A percentile compares a stretch with the other conserved stretches of the same genome.
These are phyloP conservation scores for Drosophila dunni DNA, from an alignment of 1,140 invertebrate species.

Conservation along the genomic window DNA sequence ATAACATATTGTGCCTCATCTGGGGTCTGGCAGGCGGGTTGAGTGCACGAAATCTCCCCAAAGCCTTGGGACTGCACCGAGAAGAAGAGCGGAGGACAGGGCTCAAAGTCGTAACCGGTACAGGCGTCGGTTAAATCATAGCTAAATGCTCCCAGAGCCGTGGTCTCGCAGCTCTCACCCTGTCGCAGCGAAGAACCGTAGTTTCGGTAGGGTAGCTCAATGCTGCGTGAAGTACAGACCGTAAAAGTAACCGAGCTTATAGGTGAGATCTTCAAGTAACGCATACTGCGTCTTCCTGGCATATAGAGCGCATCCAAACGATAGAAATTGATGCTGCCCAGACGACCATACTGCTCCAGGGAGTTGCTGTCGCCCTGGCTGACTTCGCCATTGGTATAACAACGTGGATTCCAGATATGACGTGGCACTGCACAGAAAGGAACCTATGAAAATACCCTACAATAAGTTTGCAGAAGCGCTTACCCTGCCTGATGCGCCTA, in stretches of 20 bases:
- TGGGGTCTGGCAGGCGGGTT: constrained; percentile 87
- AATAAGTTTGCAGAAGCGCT: neutral
- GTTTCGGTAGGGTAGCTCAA: constrained; percentile 80
- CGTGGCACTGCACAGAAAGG: constrained; percentile 86
- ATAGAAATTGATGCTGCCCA: constrained; percentile 87
- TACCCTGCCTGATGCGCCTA: constrained; percentile 75
- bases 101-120: constrained; percentile 85
- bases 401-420: constrained; percentile 87
- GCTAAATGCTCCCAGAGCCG: constrained; percentile 62
- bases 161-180: constrained; percentile 68
- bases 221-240: constrained; percentile 86
- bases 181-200: constrained; percentile 16
- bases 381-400: constrained; percentile 85
- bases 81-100: constrained; percentile 87
- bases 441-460: neutral
- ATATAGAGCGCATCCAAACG: constrained; percentile 89
- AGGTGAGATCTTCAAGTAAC: constrained; percentile 85
- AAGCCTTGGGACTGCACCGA: constrained; percentile 86
- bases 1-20: constrained; percentile 87
- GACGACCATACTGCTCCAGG: constrained; percentile 86
- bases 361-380: constrained; percentile 69
- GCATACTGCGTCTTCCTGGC: constrained; percentile 84
- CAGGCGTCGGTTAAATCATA: constrained; percentile 86
- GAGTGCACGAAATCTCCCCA: constrained; percentile 76
- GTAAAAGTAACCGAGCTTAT: constrained; percentile 84